A percentile compares a stretch with the other conserved stretches of the same genome.
These are phyloP conservation scores for Melanerpes formicivorus DNA, from an alignment of 2,113 vertebrate species.

Conservation along the genomic window DNA sequence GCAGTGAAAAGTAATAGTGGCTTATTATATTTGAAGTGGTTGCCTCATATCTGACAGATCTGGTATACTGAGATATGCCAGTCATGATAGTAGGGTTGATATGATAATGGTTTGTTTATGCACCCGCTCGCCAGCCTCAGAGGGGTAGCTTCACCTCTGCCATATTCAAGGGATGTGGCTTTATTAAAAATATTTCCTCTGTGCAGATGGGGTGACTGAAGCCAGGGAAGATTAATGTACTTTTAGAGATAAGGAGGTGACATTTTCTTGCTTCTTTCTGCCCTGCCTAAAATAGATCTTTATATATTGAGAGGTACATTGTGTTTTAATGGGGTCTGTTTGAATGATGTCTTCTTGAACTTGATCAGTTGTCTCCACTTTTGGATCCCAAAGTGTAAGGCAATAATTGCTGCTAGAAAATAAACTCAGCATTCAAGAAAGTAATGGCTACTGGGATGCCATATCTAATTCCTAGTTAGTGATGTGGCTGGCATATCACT, in stretches of 20 bases:
- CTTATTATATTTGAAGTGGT: neutral
- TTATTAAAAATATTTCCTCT: neutral
- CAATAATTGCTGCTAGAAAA: neutral
- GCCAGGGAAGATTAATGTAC: neutral
- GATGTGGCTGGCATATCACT: neutral
- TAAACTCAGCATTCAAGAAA: neutral
- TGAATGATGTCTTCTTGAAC: neutral
- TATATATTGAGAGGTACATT: neutral
- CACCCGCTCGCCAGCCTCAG: neutral
- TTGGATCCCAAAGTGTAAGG: neutral
- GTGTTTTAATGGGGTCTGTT: neutral
- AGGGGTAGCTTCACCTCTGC: neutral
- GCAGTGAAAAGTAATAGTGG: conserved; percentile 4
- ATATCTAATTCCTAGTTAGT: neutral
- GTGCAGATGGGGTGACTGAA: neutral
- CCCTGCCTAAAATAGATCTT: neutral
- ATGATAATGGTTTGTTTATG: neutral
- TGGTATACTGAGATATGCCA: neutral
- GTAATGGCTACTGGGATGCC: neutral
- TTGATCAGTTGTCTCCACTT: neutral
- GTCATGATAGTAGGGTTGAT: neutral
- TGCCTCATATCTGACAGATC: neutral
- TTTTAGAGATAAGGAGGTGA: neutral
- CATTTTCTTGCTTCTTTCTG: neutral
- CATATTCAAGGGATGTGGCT: neutral